Evolutionary conservation across 2,888 invertebrate species (phyloP), one percentile per base, ranked within the genome.

Genomic region (Aromia moschata): DNA sequence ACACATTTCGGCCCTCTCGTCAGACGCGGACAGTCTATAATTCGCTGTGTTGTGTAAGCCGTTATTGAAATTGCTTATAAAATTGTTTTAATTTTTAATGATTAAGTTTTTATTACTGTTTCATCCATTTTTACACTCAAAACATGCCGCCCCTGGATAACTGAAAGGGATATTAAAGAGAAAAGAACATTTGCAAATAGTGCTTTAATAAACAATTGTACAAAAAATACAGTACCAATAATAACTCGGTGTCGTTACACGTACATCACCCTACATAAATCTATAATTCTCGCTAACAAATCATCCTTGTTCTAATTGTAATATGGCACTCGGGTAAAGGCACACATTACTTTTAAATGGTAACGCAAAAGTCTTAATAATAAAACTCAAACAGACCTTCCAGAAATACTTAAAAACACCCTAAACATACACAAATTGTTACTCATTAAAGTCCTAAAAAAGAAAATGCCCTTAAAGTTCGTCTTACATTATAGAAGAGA

Each of bases 201-300:
- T 49, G 49, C 49, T 49, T 49, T 49, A 49, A 49, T 49, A 49
- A 49, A 49, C 49, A 49, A 49, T 33, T 11, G 49, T 49, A 49
- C 49, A 49, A 49, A 47, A 49, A 38, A 37, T 49, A 49, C 25
- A 15, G 18, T 38, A 49, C 30, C 15, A 40, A 41, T 40, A 40
- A 16, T 31, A 52, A 20, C 16, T 40, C 2, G 9, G 30, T 40
- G 51, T 31, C 40, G 16, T 16, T 46, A 10, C 14, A 36, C 31
- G 11, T 30, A 41, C 30, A 31, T 12, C 30, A 5, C 20, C n/a
- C 36, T 18, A 31, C 36, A 12, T 45, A 37, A 41, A 41, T 18
- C 9, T 30, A 37, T 11, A 45, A 20, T 18, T 45, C 41, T 38
- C 38, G 36, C 31, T 25, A 15, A 17, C 14, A 17, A 25, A 14